Conservation (phyloP, 1,140 invertebrate species). For the Eumaeus atala region DNA sequence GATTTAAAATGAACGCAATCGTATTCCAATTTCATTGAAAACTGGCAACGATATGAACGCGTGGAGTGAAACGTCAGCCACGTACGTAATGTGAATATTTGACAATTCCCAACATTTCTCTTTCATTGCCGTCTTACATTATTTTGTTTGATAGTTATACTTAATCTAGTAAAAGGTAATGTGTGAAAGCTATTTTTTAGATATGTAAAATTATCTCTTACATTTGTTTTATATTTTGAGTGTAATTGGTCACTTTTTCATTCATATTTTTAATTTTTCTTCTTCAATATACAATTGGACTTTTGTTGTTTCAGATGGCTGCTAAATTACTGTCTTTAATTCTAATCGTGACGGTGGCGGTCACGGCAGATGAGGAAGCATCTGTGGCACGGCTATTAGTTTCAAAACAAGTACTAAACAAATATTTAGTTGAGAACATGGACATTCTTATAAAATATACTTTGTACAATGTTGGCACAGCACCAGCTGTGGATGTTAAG, state of each 20-base stretch:
- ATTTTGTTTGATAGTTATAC: slow-evolving; percentile 15
- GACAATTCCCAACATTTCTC: slow-evolving; percentile 17
- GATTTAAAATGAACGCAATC: slow-evolving; percentile 12
- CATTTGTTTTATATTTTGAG: too few relatives aligned
- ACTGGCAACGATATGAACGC: slow-evolving; percentile 52
- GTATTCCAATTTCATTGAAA: slow-evolving; percentile 14
- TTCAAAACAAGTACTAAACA: slow-evolving; percentile 95
- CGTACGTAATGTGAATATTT: slow-evolving; percentile 46
- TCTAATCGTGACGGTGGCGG: slow-evolving; percentile 55
- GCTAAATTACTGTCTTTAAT: slow-evolving; percentile 53
- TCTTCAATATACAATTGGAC: slow-evolving; percentile 21
- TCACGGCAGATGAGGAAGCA: slow-evolving; percentile 79
- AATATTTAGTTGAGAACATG: slow-evolving; percentile 98
- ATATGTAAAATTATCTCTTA: background rate
- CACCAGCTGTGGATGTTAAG: slow-evolving; percentile 91
- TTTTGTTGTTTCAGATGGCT: slow-evolving; percentile 52
- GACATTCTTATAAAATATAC: slow-evolving; percentile 96
- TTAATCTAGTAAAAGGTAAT: background rate
- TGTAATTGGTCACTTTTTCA: slow-evolving; percentile 22
- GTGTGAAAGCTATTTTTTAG: background rate
- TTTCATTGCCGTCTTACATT: slow-evolving; percentile 20
- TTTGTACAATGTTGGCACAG: slow-evolving; percentile 88
- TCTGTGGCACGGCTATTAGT: slow-evolving; percentile 83
- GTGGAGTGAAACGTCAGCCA: slow-evolving; percentile 72
- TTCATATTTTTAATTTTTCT: too few relatives aligned